A percentile compares a stretch with the other conserved stretches of the same genome.
Conservation (phyloP, 2,113 vertebrate species). For the Microcebus jonahi region DNA sequence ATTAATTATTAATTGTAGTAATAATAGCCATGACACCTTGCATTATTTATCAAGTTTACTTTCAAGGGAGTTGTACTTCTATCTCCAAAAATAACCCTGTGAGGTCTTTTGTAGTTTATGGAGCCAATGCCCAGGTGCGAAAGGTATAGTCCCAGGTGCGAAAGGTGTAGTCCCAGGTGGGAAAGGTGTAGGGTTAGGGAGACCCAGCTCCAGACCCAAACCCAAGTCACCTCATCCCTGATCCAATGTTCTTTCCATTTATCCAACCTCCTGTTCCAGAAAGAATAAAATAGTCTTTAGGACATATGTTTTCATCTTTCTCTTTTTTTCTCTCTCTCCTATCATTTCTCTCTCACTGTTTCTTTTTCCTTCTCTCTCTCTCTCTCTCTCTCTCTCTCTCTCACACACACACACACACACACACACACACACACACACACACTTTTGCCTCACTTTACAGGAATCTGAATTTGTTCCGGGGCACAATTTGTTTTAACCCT, state of each 20-base stretch:
- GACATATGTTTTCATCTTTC: background rate
- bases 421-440: background rate
- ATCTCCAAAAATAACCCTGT: background rate
- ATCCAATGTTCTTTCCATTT: background rate
- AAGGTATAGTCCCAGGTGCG: background rate
- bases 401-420: background rate
- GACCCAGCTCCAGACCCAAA: background rate
- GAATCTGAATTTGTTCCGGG: conserved; percentile 13
- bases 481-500: background rate
- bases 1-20: background rate
- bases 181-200: background rate
- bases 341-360: background rate
- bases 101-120: background rate
- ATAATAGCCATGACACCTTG: background rate
- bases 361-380: background rate
- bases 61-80: background rate
- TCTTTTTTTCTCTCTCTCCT: background rate
- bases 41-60: background rate
- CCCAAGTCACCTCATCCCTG: background rate
- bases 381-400: no score
- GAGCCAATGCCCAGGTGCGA: background rate
- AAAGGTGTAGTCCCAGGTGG: background rate
- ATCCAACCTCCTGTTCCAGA: background rate
- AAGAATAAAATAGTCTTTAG: background rate
- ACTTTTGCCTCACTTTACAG: background rate